Percentiles rank a stretch among this genome's conserved stretches.
phyloP scores from a whole-genome alignment of 2,113 vertebrate species.

The Etheostoma spectabile region DNA sequence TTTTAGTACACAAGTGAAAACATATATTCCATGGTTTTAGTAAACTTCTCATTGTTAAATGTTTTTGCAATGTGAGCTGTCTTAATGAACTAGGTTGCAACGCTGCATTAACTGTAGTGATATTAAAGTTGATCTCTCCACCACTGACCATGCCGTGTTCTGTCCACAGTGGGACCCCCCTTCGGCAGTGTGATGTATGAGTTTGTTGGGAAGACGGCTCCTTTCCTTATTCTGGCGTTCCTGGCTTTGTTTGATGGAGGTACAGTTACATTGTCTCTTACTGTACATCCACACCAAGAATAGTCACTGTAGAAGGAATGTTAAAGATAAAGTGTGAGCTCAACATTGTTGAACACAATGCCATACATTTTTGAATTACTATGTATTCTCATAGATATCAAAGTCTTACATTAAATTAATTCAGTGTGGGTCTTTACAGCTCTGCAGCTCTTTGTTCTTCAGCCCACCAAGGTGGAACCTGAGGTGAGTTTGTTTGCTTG shows the following conservation, averaged over 20 bases:
- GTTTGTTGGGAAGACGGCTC: conserved; percentile 96
- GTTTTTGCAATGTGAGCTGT: background rate
- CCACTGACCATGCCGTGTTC: conserved; percentile 14
- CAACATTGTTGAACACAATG: background rate
- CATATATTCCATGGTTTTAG: background rate
- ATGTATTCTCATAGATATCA: background rate
- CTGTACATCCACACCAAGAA: background rate
- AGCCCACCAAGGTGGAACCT: conserved; percentile 92
- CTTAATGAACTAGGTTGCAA: too few relatives aligned
- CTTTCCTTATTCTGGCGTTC: conserved; percentile 93
- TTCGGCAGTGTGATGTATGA: conserved; percentile 97
- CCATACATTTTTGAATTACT: background rate
- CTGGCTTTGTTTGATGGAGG: conserved; percentile 95
- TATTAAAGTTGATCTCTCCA: background rate
- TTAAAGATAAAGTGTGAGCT: background rate
- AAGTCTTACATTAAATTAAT: background rate
- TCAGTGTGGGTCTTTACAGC: conserved; percentile 78
- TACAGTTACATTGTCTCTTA: conserved; percentile 58
- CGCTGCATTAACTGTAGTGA: background rate
- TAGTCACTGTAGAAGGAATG: background rate
- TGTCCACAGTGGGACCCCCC: conserved; percentile 91
- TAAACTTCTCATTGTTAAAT: background rate
- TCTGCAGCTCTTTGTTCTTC: conserved; percentile 92
- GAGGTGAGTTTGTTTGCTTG: conserved; percentile 87
- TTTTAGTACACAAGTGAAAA: background rate